Evolutionary conservation across 2,797 vertebrate genomes (phyloP), one percentile per base, ranked within the genome.

Genomic region (Nyctibius grandis): DNA sequence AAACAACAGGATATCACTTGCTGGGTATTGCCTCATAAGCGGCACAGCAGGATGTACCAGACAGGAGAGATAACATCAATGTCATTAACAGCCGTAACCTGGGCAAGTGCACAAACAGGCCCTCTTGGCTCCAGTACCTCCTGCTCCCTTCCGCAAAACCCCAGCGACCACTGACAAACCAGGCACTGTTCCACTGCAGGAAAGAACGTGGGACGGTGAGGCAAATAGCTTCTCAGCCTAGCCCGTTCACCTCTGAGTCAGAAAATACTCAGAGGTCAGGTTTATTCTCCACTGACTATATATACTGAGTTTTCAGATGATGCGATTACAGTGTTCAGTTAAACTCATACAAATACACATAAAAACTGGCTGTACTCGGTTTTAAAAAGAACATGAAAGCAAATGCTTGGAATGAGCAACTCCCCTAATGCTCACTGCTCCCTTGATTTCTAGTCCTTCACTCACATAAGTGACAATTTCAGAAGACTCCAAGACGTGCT

Each of bases 1-100:
- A 85, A 96, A 95, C 53, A 94, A 96, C 91, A 96, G 95, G 95
- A 95, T 95, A 93, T 67, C 7, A 0, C 84, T 93, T 89, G 88
- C 91, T 93, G 81, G 59, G 64, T 75, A 87, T 38, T 83, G 81
- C 72, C 57, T 92, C 80, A 40, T 38, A 87, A 94, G 89, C 34
- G 0, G 76, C 82, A 57, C 74, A 88, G 85, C 93, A 97, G 93
- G 93, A 96, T 92, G 78, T 18, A 89, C 53, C 77, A 89, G 75
- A 36, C 68, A 91, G 90, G 47, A 91, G 54, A 91, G 91, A 96
- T 93, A 94, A 96, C 80, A 88, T 68, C 74, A 25, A 10, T 36
- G 83, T 87, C 83, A 92, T 85, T 70, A 85, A 85, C 34, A 61
- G 84, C 53, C 2, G 0, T 51, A 91, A 87, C n/a, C 70, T n/a